Evolutionary conservation across 2,888 invertebrate genomes (phyloP).

Genomic region (Chydorus sphaericus): DNA sequence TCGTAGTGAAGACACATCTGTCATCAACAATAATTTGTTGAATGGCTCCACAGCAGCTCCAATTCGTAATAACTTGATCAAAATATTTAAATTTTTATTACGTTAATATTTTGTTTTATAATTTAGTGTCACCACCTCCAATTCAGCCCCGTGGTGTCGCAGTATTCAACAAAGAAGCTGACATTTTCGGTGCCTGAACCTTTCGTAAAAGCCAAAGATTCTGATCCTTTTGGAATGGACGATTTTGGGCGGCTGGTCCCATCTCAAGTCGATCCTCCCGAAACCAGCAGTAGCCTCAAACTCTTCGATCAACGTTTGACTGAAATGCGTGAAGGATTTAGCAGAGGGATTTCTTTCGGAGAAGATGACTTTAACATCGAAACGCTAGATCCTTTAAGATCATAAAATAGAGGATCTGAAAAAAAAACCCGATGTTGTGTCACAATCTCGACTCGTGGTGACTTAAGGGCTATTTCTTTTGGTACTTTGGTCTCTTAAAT

Average conservation of each 20-base stretch:
- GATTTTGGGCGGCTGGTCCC: slow-evolving; percentile 37
- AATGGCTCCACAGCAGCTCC: background rate
- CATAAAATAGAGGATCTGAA: slow-evolving; percentile 28
- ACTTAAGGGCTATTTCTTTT: too few species aligned
- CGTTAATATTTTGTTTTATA: slow-evolving; percentile 13
- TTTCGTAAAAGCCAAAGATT: slow-evolving; percentile 37
- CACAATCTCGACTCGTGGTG: too few species aligned
- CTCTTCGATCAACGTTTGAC: background rate
- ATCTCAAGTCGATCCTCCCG: background rate
- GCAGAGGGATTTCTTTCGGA: slow-evolving; percentile 69
- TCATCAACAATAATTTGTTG: slow-evolving; percentile 18
- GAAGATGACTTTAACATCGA: slow-evolving; percentile 89
- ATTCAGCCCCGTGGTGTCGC: slow-evolving; percentile 45
- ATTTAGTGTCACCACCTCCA: slow-evolving; percentile 77
- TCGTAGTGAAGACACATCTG: slow-evolving; percentile 53
- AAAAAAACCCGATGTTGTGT: too few species aligned
- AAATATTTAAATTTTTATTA: background rate
- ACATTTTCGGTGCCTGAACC: too few species aligned
- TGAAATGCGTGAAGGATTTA: slow-evolving; percentile 67
- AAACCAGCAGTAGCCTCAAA: background rate
- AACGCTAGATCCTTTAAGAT: slow-evolving; percentile 80
- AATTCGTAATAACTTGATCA: background rate
- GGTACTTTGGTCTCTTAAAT: too few species aligned
- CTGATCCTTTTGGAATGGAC: slow-evolving; percentile 73
- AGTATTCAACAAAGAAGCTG: slow-evolving; percentile 32